Evolutionary conservation across 2,797 vertebrate genomes (phyloP), one percentile per base, ranked within the genome.

Genomic region (Lagocephalus sceleratus): DNA sequence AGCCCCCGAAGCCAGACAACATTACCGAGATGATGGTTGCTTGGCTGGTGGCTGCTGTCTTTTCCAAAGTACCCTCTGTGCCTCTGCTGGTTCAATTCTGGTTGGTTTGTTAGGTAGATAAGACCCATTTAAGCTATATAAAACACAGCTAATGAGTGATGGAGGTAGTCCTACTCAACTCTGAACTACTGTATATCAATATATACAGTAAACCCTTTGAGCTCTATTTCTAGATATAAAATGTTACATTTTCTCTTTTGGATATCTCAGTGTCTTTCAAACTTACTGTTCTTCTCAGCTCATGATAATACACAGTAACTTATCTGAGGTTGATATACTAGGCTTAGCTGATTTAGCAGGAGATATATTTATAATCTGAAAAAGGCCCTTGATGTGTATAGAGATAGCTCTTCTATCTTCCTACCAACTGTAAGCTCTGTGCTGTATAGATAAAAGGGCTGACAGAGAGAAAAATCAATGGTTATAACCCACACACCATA

Each of bases 21-120:
- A 64, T 71, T 74, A 68, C 51, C 64, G 55, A 51, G 57, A 71
- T 75, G 69, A 62, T 47, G 60, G 71, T 53, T 58, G 44, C 53
- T 49, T 63, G 73, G 76, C 74, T 69, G 50, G 77, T 79, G 78
- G 81, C 72, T 51, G 70, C 78, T 83, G 83, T 84, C 75, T 83
- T 83, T 89, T 90, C 88, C 91, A 91, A 91, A 91, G 89, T 91
- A 89, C 89, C 89, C 89, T 91, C 87, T 90, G 91, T 92, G 91
- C 91, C 91, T 91, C 89, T 87, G 85, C 85, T 80, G 85, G 85
- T 89, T 87, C 70, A 78, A 87, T 82, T 90, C 76, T 83, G 84
- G 88, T 85, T 79, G 79, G 83, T 88, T 87, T 86, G 84, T 84
- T 87, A 78, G 78, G 79, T 84, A 86, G 85, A 81, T 78, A 83